Evolutionary conservation across 2,113 vertebrate genomes (phyloP), one percentile per base, ranked within the genome.

Genomic region (Chascanopsetta lugubris): DNA sequence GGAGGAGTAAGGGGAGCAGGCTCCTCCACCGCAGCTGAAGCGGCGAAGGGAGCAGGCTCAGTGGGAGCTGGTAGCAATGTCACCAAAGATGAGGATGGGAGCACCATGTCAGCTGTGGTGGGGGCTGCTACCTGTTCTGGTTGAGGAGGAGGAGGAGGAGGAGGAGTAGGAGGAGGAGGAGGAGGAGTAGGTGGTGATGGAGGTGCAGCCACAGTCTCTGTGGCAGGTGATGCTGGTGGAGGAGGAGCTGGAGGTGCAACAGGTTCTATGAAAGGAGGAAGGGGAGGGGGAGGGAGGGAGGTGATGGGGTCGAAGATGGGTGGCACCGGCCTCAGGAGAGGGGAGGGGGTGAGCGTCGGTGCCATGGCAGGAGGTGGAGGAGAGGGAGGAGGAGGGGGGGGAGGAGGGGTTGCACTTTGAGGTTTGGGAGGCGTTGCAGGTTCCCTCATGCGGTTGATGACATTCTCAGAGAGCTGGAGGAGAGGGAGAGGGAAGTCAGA

Each of bases 401-500:
- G 1, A 5, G 82, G 45, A 34, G 74, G 27, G 47, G 79, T 22
- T 49, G 55, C 43, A 30, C 6, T 59, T 3, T 36, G 50, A 21
- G 66, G 84, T 0, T 78, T 47, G 8, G 1, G 24, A 90, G 86
- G 57, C 92, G 90, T n/a, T 2, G 82, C 84, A 0, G 94, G 85
- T 21, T 98, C 96, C 87, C 94, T 95, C 97, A 99, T 98, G 5
- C 97, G 95, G 60, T 95, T 95, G 66, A 99, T 97, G 85, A 98
- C 91, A 56, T 93, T 96, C 74, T 99, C 95, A 0, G 97, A 97
- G 0, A 99, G 90, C 97, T 99, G 93, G 13, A 69, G 21, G 4
- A 65, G 21, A 79, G 27, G 2, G 25, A 17, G 38, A 55, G 1
- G 72, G 48, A 80, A 10, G 20, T 61, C 2, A 68, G 6, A 45